Conservation (phyloP, 2,113 vertebrate species). For the Dicentrarchus labrax region DNA sequence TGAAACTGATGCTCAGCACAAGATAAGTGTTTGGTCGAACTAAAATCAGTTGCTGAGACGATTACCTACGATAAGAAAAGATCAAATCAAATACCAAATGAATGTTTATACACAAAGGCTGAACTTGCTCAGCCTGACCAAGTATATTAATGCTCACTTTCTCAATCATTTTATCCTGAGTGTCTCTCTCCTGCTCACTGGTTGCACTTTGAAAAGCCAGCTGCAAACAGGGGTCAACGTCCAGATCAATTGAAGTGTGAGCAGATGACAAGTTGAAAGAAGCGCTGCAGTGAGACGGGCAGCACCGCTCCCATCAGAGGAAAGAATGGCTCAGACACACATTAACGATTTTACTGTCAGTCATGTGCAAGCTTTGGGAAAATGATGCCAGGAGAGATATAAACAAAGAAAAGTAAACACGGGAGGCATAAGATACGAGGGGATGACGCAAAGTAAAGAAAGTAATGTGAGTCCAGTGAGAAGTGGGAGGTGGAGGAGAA, state of each 20-base stretch:
- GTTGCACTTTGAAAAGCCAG: slow-evolving; percentile 9
- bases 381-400: neutral
- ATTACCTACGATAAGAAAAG: neutral
- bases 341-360: slow-evolving; percentile 7
- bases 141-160: neutral
- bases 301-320: slow-evolving; percentile 1
- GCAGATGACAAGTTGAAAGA: slow-evolving; percentile 24
- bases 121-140: neutral
- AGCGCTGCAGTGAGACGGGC: slow-evolving; percentile 9
- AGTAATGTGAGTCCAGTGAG: neutral
- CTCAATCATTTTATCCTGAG: neutral
- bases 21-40: neutral
- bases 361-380: slow-evolving; percentile 1
- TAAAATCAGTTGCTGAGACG: neutral
- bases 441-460: neutral
- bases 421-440: neutral
- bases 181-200: neutral
- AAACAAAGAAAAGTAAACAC: neutral
- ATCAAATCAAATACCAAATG: neutral
- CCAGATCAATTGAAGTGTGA: slow-evolving; percentile 17
- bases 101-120: neutral
- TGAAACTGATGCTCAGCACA: slow-evolving; percentile 4
- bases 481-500: slow-evolving; percentile 6
- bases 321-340: slow-evolving; percentile 39
- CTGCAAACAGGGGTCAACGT: slow-evolving; percentile 22